Base-by-base conservation (phyloP, 2,797 vertebrate species). In the Microchirus variegatus region DNA sequence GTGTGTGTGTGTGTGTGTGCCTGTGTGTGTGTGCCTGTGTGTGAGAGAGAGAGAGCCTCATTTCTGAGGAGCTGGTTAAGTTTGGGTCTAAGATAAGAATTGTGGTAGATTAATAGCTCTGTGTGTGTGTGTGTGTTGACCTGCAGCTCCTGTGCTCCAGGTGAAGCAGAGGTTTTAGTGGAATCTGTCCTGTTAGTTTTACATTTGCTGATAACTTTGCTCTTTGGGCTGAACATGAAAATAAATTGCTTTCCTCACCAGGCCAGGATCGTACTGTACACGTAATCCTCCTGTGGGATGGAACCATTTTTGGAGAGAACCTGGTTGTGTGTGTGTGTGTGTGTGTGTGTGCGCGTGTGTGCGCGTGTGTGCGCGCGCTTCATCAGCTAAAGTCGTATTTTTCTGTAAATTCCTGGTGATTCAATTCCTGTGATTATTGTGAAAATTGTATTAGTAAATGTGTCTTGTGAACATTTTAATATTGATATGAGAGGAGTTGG, bases 231-330 rank as follows among this genome's bases (percentile, higher is more conserved):
- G 61, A 66, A 67, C 59, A 66, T 19, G 73, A 73, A 86, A 89
- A 84, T 85, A 84, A 87, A 90, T 88, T 81, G 80, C 80, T 85
- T 82, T 81, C 76, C 76, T 67, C 67, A 44, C n/a, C 66, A 73
- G 64, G 70, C 46, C 76, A 65, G 75, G 77, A 67, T 76, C 82
- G 72, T 22, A 31, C 31, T 76, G 70, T 78, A 83, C 60, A 6
- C 59, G 60, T 83, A 87, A 88, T 89, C 77, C 77, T 56, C 80
- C 69, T 70, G 81, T 84, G 59, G 76, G 72, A 44, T 73, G 16
- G 22, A 56, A 62, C 61, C 40, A 14, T 49, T 67, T 77, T 60
- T 26, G 43, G 55, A 26, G 9, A 6, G 1, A 47, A 41, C 13
- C 3, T n/a, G 41, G n/a, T 14, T 43, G 14, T 43, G 41, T 43